phyloP scores from a whole-genome alignment of 2,888 invertebrate genomes.

The Tupiocoris notatus region DNA sequence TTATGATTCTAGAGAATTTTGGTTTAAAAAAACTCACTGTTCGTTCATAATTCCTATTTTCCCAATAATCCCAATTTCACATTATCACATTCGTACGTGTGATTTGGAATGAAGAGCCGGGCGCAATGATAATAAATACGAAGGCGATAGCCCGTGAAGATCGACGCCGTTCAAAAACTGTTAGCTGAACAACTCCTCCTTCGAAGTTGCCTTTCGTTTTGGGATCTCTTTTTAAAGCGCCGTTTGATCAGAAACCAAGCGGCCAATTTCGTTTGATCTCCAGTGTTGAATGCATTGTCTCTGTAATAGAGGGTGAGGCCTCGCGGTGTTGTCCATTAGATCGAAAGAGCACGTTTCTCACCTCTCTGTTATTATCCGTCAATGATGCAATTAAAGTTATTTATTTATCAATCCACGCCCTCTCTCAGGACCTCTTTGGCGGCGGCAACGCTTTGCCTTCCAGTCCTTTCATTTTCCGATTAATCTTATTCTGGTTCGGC shows the following conservation, averaged over 20 bases:
- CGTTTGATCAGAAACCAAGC: constrained; percentile 7
- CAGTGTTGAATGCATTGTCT: constrained; percentile 39
- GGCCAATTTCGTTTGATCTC: constrained; percentile 18
- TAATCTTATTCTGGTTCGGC: constrained; percentile 21
- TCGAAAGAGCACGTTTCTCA: constrained; percentile 32
- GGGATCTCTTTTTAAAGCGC: neutral
- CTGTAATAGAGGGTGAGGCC: constrained; percentile 29
- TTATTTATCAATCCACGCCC: constrained; percentile 36
- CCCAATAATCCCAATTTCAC: no score
- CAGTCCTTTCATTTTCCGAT: constrained; percentile 29
- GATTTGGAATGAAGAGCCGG: neutral
- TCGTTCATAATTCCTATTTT: no score
- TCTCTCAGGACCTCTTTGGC: constrained; percentile 6
- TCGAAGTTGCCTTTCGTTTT: neutral
- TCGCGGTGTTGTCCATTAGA: constrained; percentile 31
- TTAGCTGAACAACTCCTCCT: neutral
- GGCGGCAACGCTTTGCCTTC: neutral
- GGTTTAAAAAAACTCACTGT: no score
- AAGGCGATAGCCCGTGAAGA: constrained; percentile 38
- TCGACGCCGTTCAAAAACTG: neutral
- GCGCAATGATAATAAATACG: constrained; percentile 30
- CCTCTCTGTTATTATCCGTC: constrained; percentile 39
- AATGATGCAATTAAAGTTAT: constrained; percentile 40
- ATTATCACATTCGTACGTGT: neutral
- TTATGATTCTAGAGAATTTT: no score